Conservation (phyloP, 2,797 vertebrate genomes). For the Poeciliopsis turneri region DNA sequence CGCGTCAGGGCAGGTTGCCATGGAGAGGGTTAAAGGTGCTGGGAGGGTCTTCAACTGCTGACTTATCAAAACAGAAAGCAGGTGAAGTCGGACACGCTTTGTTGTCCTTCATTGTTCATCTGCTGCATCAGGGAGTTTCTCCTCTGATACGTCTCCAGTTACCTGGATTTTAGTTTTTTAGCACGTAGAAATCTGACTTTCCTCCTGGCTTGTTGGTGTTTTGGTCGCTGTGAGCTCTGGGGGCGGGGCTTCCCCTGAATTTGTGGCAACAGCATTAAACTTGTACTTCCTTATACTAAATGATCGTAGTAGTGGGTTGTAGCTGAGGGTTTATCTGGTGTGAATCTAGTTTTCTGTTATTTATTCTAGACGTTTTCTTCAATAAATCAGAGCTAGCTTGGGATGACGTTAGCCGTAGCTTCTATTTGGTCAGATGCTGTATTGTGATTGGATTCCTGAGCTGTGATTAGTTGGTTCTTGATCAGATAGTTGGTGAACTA, state of each 20-base stretch:
- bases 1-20: no score
- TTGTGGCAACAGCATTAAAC: background rate
- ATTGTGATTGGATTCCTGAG: background rate
- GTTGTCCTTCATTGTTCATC: constrained; percentile 36
- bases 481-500: background rate
- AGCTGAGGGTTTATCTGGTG: background rate
- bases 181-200: background rate
- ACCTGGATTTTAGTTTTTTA: background rate
- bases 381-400: background rate
- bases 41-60: constrained; percentile 34
- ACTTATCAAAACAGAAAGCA: constrained; percentile 45
- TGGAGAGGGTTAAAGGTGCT: constrained; percentile 16
- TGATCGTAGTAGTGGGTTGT: background rate
- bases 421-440: no score
- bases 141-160: background rate
- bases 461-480: background rate
- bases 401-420: background rate
- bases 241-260: background rate
- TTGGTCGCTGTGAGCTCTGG: background rate
- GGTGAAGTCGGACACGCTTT: constrained; percentile 44
- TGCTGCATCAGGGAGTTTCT: no score
- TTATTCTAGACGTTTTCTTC: background rate
- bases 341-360: background rate
- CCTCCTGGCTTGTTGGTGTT: background rate
- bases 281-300: background rate